These are phyloP conservation scores for Tanypteryx hageni DNA, from an alignment of 2,888 invertebrate species.

Conservation along the genomic window DNA sequence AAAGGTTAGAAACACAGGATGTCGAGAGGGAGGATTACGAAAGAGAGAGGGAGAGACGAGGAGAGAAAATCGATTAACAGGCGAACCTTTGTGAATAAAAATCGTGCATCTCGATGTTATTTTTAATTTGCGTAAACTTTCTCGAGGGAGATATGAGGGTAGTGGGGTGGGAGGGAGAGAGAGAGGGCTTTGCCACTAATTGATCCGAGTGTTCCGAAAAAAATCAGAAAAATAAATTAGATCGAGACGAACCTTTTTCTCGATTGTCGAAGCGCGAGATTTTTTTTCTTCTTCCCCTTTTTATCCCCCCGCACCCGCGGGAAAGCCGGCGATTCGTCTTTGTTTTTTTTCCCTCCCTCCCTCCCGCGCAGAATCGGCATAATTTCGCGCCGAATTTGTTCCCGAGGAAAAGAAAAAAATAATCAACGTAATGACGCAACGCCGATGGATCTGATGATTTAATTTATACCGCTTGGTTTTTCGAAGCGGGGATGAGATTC, in stretches of 20 bases:
- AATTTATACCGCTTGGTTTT: neutral
- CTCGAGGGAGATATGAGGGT: too few species aligned
- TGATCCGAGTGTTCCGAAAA: neutral
- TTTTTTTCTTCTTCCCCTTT: neutral
- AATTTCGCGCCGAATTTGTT: neutral
- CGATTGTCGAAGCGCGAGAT: neutral
- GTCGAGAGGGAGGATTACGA: too few species aligned
- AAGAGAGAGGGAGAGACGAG: too few species aligned
- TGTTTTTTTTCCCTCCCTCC: neutral
- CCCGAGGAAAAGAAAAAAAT: neutral
- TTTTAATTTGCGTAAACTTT: too few species aligned
- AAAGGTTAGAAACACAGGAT: too few species aligned
- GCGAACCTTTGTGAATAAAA: too few species aligned
- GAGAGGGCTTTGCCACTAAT: neutral
- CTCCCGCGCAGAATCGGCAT: neutral
- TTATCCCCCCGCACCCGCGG: neutral
- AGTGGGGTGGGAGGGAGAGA: too few species aligned
- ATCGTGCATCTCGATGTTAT: too few species aligned
- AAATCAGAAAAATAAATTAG: neutral
- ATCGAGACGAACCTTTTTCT: neutral
- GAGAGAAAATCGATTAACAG: too few species aligned
- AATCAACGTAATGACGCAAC: neutral
- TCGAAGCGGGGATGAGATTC: neutral
- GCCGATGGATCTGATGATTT: conserved; percentile 8
- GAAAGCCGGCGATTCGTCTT: neutral